Base-by-base conservation (phyloP, 2,888 invertebrate species). In the Clitarchus hookeri region DNA sequence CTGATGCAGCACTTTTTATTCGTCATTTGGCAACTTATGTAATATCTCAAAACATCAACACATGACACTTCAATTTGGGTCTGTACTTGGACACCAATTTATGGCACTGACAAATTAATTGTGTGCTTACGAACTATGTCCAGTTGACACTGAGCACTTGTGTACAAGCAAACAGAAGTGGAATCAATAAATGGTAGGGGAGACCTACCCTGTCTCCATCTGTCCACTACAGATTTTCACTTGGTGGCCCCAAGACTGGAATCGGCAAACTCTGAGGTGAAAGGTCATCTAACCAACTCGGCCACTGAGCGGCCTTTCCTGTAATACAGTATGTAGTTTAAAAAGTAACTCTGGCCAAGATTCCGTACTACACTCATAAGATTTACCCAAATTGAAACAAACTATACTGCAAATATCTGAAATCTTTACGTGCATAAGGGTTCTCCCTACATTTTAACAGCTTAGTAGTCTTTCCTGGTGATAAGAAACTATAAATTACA, bases 241-340 rank as follows among this genome's bases (percentile, higher is more conserved):
- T n/a, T 65, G 65, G 19, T n/a, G 65, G 48, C 19, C 1, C 65
- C 65, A 65, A 65, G 65, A 65, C 65, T 65, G 65, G 65, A 65
- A 65, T 19, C 65, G 0, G 65, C 65, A 65, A 65, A 65, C 65
- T 48, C 48, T 65, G 65, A 65, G 65, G n/a, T 65, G 65, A 65
- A 65, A 65, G 65, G 65, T n/a, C 65, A 65, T 65, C 23, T 65
- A 65, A 65, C 65, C 65, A 65, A 65, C 65, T n/a, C 2, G 65
- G 65, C 65, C 65, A 65, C 65, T n/a, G 65, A 65, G 65, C 65
- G 65, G n/a, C 65, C 65, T 65, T 53, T 65, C 65, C 65, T 65
- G 65, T 16, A 65, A 65, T 65, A 65, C 65, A 65, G 65, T 23
- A 65, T 8, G 65, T 65, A 65, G 65, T 65, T 65, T 65, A 65